Evolutionary conservation across 2,888 invertebrate genomes (phyloP).

Genomic region (Erebia ligea): DNA sequence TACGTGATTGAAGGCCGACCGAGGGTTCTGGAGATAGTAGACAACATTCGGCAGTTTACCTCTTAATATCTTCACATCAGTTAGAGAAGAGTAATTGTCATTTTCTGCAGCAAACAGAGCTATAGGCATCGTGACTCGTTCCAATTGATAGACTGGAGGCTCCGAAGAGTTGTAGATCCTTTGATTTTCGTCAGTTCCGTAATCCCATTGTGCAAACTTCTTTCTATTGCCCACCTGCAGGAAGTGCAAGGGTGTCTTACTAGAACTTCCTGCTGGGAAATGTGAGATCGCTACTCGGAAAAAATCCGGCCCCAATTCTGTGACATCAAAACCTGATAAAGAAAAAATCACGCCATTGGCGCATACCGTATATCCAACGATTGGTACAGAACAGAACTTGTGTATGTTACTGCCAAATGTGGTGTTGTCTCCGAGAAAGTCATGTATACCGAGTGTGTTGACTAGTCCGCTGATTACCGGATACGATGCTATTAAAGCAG

Average conservation of each 20-base stretch:
- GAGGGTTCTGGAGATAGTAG: background rate
- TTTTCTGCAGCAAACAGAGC: background rate
- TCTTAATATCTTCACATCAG: background rate
- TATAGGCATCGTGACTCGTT: background rate
- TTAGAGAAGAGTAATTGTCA: background rate
- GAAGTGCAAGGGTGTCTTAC: background rate
- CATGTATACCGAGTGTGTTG: background rate
- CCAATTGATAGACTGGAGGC: background rate
- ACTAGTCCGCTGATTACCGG: slow-evolving; percentile 25
- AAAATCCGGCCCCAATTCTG: background rate
- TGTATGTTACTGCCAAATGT: background rate
- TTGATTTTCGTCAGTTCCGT: background rate
- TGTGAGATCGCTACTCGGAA: too few relatives aligned
- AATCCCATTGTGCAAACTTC: background rate
- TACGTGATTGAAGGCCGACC: background rate
- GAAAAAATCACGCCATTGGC: background rate
- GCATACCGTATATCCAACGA: background rate
- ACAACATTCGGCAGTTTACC: background rate
- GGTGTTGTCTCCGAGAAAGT: background rate
- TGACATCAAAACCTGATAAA: background rate
- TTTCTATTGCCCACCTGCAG: background rate
- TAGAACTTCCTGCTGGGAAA: background rate
- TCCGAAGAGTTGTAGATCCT: background rate
- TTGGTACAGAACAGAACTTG: background rate
- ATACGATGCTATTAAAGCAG: slow-evolving; percentile 3